Percentiles rank a stretch among this genome's conserved stretches.
These are phyloP conservation scores for Porites lutea DNA, from an alignment of 64 coral and sea anemone genomes.

Conservation along the genomic window DNA sequence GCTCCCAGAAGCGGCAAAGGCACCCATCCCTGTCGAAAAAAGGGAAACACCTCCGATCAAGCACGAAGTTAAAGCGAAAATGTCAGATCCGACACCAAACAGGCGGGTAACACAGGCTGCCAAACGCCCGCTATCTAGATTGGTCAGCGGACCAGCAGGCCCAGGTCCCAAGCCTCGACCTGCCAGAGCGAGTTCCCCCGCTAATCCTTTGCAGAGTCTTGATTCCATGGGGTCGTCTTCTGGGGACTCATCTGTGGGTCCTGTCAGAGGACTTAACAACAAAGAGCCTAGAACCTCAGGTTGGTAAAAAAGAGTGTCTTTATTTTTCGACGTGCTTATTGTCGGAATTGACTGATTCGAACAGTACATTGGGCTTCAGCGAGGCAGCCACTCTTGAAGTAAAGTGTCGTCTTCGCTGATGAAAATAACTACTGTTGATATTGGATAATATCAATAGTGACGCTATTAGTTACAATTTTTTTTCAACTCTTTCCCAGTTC, in stretches of 20 bases:
- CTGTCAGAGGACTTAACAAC: conserved; percentile 19
- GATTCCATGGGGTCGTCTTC: not conserved
- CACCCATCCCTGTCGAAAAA: not conserved
- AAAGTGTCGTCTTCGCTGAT: too few species aligned
- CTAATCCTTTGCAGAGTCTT: not conserved
- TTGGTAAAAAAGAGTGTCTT: not conserved
- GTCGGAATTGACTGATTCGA: too few species aligned
- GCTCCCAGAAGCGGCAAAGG: not conserved
- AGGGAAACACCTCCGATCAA: not conserved
- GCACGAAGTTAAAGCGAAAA: not conserved
- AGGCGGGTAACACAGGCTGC: not conserved
- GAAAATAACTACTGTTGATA: too few species aligned
- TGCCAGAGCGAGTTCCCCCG: not conserved
- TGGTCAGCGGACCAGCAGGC: not conserved
- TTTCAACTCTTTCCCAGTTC: not conserved
- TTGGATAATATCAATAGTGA: too few species aligned
- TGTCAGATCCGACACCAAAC: conserved; percentile 12
- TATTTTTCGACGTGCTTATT: too few species aligned
- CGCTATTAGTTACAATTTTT: too few species aligned
- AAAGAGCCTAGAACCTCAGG: conserved; percentile 3
- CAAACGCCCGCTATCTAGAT: conserved; percentile 15
- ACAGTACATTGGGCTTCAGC: too few species aligned
- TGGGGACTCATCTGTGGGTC: conserved; percentile 4
- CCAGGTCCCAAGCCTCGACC: not conserved
- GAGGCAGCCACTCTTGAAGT: too few species aligned